Conservation (phyloP, 1,140 invertebrate species). For the Drosophila sechellia region DNA sequence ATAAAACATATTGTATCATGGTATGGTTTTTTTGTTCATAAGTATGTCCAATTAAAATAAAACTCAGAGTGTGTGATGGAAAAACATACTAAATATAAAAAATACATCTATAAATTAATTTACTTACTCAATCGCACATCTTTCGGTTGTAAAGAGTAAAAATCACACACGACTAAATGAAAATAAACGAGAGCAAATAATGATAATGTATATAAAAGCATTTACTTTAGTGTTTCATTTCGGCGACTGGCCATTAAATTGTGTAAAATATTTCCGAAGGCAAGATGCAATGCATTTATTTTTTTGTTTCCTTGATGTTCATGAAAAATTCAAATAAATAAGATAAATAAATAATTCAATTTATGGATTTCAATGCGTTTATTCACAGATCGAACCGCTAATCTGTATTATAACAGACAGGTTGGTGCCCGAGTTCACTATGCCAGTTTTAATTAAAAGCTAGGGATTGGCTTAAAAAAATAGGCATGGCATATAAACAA, state of each 20-base stretch:
- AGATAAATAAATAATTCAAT: constrained; percentile 68
- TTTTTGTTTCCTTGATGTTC: constrained; percentile 46
- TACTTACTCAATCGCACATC: constrained; percentile 70
- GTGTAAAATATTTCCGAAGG: constrained; percentile 52
- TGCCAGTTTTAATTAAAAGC: constrained; percentile 41
- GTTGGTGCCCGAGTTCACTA: constrained; percentile 12
- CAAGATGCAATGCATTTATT: constrained; percentile 33
- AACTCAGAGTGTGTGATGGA: constrained; percentile 38
- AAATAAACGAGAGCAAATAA: constrained; percentile 54
- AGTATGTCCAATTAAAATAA: constrained; percentile 70
- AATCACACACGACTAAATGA: constrained; percentile 39
- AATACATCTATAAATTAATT: constrained; percentile 74
- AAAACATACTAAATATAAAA: constrained; percentile 28
- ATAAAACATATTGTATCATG: constrained; percentile 27
- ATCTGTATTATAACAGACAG: constrained; percentile 64
- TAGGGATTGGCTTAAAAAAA: not conserved
- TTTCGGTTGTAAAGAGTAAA: constrained; percentile 69
- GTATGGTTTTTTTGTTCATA: constrained; percentile 54
- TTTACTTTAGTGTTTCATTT: constrained; percentile 38
- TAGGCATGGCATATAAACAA: not conserved
- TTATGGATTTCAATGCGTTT: constrained; percentile 56
- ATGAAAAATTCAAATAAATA: constrained; percentile 54
- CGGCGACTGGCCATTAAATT: constrained; percentile 42
- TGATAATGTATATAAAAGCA: constrained; percentile 37
- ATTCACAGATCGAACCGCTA: constrained; percentile 48